Percentiles rank a stretch among this genome's conserved stretches.
phyloP scores from a whole-genome alignment of 2,113 vertebrate genomes.

The Lutjanus erythropterus region DNA sequence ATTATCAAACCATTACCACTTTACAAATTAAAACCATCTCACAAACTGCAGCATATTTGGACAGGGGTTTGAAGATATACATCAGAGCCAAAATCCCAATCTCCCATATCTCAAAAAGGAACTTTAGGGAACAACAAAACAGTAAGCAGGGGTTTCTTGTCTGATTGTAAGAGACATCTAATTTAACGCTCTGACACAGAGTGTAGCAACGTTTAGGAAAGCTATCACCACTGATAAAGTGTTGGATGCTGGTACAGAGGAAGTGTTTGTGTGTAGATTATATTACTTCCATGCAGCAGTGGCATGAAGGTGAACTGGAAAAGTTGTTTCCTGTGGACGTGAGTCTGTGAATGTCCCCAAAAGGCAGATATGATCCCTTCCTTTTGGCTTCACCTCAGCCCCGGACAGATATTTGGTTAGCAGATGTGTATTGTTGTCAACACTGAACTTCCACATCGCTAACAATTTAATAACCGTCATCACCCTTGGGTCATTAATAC shows the following conservation, averaged over 20 bases:
- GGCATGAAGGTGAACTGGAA: constrained; percentile 20
- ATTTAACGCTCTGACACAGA: constrained; percentile 35
- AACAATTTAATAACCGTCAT: constrained; percentile 59
- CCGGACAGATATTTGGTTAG: constrained; percentile 35
- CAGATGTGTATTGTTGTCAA: constrained; percentile 40
- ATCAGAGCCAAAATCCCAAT: background rate
- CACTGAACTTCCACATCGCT: constrained; percentile 26
- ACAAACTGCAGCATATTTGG: background rate
- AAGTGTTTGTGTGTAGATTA: constrained; percentile 32
- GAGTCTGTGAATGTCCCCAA: background rate
- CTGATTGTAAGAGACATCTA: constrained; percentile 52
- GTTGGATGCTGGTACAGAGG: constrained; percentile 9
- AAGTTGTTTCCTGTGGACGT: constrained; percentile 20
- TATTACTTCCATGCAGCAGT: constrained; percentile 15
- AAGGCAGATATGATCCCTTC: constrained; percentile 6
- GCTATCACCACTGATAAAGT: constrained; percentile 40
- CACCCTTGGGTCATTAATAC: constrained; percentile 64
- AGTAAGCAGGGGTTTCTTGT: constrained; percentile 14
- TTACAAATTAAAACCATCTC: background rate
- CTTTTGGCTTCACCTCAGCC: constrained; percentile 24
- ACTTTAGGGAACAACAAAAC: constrained; percentile 13
- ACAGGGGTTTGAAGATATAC: background rate
- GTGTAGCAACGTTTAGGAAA: constrained; percentile 27
- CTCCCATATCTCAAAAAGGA: background rate
- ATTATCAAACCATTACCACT: background rate